A percentile compares a stretch with the other conserved stretches of the same genome.
phyloP scores from a whole-genome alignment of 64 coral and sea anemone genomes.

The Dendrophyllia cribrosa region DNA sequence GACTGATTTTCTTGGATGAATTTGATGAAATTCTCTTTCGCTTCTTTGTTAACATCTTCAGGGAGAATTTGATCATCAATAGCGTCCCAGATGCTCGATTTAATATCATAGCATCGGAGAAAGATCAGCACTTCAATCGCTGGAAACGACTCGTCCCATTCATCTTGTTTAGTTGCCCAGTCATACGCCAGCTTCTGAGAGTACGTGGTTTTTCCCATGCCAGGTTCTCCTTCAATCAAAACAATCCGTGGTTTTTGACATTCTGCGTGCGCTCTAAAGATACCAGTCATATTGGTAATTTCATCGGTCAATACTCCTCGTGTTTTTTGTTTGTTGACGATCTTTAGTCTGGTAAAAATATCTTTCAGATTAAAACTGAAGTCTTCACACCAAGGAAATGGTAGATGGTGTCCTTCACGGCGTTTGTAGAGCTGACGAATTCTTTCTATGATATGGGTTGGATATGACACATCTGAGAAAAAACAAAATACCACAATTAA shows the following conservation, averaged over 20 bases:
- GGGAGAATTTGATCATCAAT: conserved; percentile 38
- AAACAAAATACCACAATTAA: too few relatives aligned
- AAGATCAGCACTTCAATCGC: conserved; percentile 29
- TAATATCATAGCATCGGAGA: conserved; percentile 1
- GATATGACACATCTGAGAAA: too few relatives aligned
- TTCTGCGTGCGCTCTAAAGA: too few relatives aligned
- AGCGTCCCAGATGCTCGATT: background rate
- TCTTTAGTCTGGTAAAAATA: too few relatives aligned
- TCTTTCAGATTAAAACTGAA: too few relatives aligned
- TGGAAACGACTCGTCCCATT: background rate
- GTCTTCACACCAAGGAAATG: too few relatives aligned
- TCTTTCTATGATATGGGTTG: too few relatives aligned
- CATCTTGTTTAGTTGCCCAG: background rate
- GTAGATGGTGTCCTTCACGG: too few relatives aligned
- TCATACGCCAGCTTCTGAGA: conserved; percentile 13
- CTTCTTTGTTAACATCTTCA: background rate
- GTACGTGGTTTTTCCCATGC: conserved; percentile 25
- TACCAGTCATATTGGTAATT: too few relatives aligned
- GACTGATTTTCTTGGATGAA: conserved; percentile 10
- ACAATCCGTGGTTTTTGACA: background rate
- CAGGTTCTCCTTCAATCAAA: conserved; percentile 22
- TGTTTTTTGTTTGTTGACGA: too few relatives aligned
- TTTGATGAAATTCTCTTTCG: background rate
- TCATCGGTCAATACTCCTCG: too few relatives aligned
- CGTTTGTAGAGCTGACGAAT: too few relatives aligned